Base-by-base conservation (phyloP, 2,888 invertebrate genomes). In the Clistopyga incitator region DNA sequence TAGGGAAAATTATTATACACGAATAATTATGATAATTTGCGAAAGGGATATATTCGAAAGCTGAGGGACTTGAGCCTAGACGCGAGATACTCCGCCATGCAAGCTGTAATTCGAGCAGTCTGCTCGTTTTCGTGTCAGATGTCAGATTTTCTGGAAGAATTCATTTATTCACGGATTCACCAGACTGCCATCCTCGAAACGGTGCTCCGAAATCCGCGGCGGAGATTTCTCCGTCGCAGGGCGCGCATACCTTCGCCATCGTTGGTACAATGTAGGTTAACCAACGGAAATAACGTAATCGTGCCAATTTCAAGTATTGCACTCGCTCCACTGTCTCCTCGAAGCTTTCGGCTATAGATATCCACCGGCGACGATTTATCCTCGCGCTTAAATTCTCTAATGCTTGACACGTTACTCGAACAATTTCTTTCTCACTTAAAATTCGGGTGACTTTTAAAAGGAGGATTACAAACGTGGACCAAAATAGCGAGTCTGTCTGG, bases 11-110 rank as follows among this genome's bases (percentile, higher is more conserved):
- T n/a, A n/a, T 23, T 34, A 65, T 13, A 18, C 10, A 10, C 64
- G 38, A 65, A 42, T 10, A 15, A 67, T 67, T 67, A 56, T 47
- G 45, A 20, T 11, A 79, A 56, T n/a, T 38, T 38, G 20, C 3
- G 20, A 25, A 18, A 54, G 56, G 18, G 50, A 18, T 54, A 67
- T 67, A 77, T 77, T 38, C 59, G 38, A 64, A 52, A 23, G 13
- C 25, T 23, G n/a, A 25, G 10, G 68, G 38, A 6, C 15, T 50
- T 84, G 82, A 87, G 85, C 87, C 88, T 89, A 90, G 90, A 91
- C 92, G 88, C 87, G 80, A 89, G 89, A 87, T 90, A 90, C 90
- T 92, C 89, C 91, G 91, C 89, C 90, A 91, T 91, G 91, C 92
- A 92, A 88, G 89, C 87, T 90, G 90, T 90, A 91, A 91, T 91